Percentiles rank a stretch among this genome's conserved stretches.
Evolutionary conservation across 1,140 invertebrate species (phyloP).

Genomic region (Drosophila lowei): DNA sequence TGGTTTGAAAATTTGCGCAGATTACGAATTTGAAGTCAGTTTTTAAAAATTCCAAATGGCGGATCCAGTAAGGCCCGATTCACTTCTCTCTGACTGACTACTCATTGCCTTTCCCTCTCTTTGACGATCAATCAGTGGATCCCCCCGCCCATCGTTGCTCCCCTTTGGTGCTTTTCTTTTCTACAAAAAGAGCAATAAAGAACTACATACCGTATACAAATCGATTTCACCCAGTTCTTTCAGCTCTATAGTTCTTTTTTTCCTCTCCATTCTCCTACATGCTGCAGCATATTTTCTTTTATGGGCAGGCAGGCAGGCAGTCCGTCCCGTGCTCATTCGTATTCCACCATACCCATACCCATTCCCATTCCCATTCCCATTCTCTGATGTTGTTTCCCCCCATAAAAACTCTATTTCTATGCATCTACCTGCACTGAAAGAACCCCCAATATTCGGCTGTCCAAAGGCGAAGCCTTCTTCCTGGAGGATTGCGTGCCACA

Average conservation of each 20-base stretch:
- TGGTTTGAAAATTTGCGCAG: too few relatives aligned
- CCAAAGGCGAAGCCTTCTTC: slow-evolving; percentile 25
- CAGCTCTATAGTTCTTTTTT: slow-evolving; percentile 42
- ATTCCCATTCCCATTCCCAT: too few relatives aligned
- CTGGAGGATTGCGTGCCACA: slow-evolving; percentile 69
- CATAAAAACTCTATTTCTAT: slow-evolving; percentile 63
- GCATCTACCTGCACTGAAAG: slow-evolving; percentile 29
- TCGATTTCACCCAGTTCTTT: slow-evolving; percentile 72
- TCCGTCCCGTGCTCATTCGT: slow-evolving; percentile 10
- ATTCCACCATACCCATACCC: too few relatives aligned
- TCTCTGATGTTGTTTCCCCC: slow-evolving; percentile 22
- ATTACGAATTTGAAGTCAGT: too few relatives aligned
- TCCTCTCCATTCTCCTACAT: slow-evolving; percentile 43
- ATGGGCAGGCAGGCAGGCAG: slow-evolving; percentile 31
- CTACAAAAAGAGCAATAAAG: slow-evolving; percentile 49
- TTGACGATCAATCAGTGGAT: slow-evolving; percentile 40
- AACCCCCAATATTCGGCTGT: not conserved
- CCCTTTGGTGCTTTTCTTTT: slow-evolving; percentile 21
- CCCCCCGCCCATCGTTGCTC: slow-evolving; percentile 14
- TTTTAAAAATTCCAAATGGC: too few relatives aligned
- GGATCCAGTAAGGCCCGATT: too few relatives aligned
- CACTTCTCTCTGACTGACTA: slow-evolving; percentile 14
- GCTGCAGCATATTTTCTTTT: slow-evolving; percentile 72
- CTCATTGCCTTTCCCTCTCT: not conserved
- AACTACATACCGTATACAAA: slow-evolving; percentile 65